Percentiles rank a stretch among this genome's conserved stretches.
These are phyloP conservation scores for Girardinichthys multiradiatus DNA, from an alignment of 2,113 vertebrate genomes.

Conservation along the genomic window DNA sequence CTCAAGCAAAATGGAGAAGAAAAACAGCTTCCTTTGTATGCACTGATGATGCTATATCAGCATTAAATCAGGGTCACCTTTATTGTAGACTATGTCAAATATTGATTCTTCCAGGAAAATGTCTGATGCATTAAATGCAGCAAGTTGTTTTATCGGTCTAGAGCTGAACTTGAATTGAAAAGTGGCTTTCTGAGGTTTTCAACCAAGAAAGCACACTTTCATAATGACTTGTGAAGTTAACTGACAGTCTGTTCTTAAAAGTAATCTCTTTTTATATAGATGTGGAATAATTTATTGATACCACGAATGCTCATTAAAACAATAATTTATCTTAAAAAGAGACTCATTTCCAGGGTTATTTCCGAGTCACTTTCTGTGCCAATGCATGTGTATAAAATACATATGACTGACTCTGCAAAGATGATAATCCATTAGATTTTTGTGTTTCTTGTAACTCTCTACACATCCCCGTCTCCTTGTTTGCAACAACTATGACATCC, in stretches of 20 bases:
- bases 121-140: neutral
- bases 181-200: neutral
- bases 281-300: no score
- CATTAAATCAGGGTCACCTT: neutral
- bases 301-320: no score
- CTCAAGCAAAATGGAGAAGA: neutral
- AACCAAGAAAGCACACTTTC: neutral
- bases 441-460: constrained; percentile 18
- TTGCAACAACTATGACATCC: constrained; percentile 44
- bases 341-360: no score
- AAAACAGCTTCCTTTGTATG: neutral
- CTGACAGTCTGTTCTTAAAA: neutral
- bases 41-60: neutral
- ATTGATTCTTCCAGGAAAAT: constrained; percentile 16
- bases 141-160: neutral
- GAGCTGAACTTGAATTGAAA: neutral
- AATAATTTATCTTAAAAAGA: no score
- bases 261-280: no score
- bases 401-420: constrained; percentile 16
- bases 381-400: neutral
- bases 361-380: no score
- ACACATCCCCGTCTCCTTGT: constrained; percentile 29
- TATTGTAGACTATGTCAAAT: constrained; percentile 5
- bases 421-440: constrained; percentile 19
- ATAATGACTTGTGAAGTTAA: neutral